Conservation (phyloP, 2,797 vertebrate genomes). For the Danio jaintianensis region DNA sequence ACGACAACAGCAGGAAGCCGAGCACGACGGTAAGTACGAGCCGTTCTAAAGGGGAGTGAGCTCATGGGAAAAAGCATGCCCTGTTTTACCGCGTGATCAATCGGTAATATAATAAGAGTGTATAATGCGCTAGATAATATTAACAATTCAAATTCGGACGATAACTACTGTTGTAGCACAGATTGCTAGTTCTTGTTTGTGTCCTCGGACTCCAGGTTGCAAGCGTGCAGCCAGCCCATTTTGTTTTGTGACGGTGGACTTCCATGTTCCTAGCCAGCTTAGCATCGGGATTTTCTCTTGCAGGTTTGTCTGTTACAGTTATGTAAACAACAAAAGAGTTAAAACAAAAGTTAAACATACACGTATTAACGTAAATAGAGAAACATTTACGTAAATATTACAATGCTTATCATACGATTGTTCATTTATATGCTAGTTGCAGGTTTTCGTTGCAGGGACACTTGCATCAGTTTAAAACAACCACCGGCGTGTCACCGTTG, state of each 20-base stretch:
- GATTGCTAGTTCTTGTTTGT: conserved; percentile 10
- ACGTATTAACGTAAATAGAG: background rate
- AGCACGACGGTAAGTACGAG: conserved; percentile 50
- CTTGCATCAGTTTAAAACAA: conserved; percentile 20
- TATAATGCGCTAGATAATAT: background rate
- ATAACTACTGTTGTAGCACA: background rate
- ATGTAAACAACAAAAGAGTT: background rate
- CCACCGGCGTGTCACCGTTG: background rate
- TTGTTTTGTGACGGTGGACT: conserved; percentile 45
- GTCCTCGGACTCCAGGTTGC: conserved; percentile 11
- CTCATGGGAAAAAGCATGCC: conserved; percentile 3
- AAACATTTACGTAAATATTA: background rate
- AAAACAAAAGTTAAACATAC: background rate
- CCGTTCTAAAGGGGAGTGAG: conserved; percentile 20
- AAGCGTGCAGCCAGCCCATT: conserved; percentile 40
- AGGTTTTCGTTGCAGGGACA: background rate
- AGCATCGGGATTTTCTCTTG: conserved; percentile 9
- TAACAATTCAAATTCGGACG: background rate
- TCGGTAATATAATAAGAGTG: background rate
- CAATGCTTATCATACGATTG: background rate
- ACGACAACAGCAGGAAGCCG: conserved; percentile 32
- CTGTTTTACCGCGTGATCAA: background rate
- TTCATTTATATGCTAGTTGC: background rate
- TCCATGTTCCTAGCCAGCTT: conserved; percentile 23
- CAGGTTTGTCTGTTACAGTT: conserved; percentile 16